Base-by-base conservation (phyloP, 1,140 invertebrate species). In the Coelopa frigida region DNA sequence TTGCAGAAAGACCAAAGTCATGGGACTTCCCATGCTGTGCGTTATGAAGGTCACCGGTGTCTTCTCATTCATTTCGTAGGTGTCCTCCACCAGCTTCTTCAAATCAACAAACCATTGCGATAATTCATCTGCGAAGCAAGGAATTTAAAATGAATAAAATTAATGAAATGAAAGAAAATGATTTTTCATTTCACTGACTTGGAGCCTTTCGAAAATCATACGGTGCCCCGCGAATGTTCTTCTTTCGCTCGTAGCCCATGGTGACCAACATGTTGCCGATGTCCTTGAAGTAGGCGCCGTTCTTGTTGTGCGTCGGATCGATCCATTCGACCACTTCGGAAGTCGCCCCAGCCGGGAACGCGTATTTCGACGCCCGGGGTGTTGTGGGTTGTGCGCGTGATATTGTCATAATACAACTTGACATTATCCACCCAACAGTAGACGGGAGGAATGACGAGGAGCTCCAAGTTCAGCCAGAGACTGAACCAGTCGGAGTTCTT, bases 381-480 rank as follows among this genome's bases (percentile, higher is more conserved):
- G 70, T 94, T 93, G 10, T 59, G 74, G 0, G 94, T 96, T 22
- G 75, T 90, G 48, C 87, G 76, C 0, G 91, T 95, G 1, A 72
- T 73, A 70, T 87, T 87, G 64, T 98, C 79, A 74, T 97, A 99
- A 38, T 79, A 78, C 15, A 98, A 73, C 68, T 83, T 85, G 59
- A 96, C 83, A 70, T 98, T 98, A 70, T 98, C 94, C 37, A 95
- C 82, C 84, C 90, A 98, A 70, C 96, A 99, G 59, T 98, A 93
- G 33, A 98, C 89, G n/a, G 93, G 79, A 33, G 86, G 73, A 32
- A 94, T 92, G 5, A 94, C 82, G 3, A 98, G 72, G 3, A 92
- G 72, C 71, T 95, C 89, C 46, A 98, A 61, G 71, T 98, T 96
- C 0, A 99, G 72, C 95, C 95, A 99, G 37, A 98, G 79, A 60